Percentiles rank a stretch among this genome's conserved stretches.
phyloP scores from a whole-genome alignment of 2,113 vertebrate genomes.

The Hippocampus comes region DNA sequence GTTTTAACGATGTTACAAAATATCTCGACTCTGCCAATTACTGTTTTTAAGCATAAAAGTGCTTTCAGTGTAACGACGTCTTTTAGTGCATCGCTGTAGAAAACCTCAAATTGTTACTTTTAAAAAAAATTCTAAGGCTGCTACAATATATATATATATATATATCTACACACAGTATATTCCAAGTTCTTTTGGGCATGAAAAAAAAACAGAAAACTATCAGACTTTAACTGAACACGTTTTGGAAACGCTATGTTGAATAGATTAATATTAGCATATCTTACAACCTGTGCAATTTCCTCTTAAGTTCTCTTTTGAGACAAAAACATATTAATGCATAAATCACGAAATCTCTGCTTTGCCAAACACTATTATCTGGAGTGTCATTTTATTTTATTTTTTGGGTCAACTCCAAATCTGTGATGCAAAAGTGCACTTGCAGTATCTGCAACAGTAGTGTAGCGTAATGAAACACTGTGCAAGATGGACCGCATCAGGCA shows the following conservation, averaged over 20 bases:
- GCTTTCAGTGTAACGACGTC: background rate
- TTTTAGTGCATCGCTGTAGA: background rate
- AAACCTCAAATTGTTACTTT: background rate
- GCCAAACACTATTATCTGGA: slow-evolving; percentile 8
- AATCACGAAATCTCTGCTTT: slow-evolving; percentile 34
- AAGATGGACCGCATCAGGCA: slow-evolving; percentile 39
- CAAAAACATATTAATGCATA: background rate
- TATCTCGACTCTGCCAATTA: background rate
- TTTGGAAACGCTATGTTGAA: background rate
- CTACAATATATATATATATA: background rate
- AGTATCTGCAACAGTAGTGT: slow-evolving; percentile 29
- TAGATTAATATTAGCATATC: background rate
- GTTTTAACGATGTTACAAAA: background rate
- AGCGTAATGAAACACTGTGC: slow-evolving; percentile 38
- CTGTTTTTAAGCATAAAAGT: background rate
- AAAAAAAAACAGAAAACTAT: background rate
- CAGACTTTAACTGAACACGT: background rate
- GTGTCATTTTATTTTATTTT: slow-evolving; percentile 11
- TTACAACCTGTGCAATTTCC: background rate
- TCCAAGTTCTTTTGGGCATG: background rate
- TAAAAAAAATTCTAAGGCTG: background rate
- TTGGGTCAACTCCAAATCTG: slow-evolving; percentile 29
- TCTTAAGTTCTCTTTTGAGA: background rate
- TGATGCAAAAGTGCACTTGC: slow-evolving; percentile 34
- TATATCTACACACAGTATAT: background rate